These are phyloP conservation scores for Drosophila meridiana DNA, from an alignment of 2,888 invertebrate genomes.

Conservation along the genomic window DNA sequence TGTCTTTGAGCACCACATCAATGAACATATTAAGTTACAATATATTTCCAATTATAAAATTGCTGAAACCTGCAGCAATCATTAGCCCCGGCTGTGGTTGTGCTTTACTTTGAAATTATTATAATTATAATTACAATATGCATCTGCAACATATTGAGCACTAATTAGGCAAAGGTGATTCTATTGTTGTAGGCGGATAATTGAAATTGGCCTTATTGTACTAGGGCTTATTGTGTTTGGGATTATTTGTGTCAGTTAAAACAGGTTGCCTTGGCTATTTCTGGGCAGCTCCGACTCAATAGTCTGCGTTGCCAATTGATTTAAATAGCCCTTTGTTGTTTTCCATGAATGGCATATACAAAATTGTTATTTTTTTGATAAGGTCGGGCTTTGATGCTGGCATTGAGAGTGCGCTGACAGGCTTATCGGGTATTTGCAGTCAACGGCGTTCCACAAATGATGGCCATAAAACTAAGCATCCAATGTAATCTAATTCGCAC, in stretches of 20 bases:
- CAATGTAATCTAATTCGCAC: slow-evolving; percentile 70
- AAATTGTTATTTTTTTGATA: background rate
- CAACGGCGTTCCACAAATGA: slow-evolving; percentile 44
- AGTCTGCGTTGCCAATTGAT: background rate
- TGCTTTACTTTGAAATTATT: background rate
- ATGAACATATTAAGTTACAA: no score
- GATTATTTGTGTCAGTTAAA: background rate
- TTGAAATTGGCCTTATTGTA: background rate
- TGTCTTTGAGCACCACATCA: no score
- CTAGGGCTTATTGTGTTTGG: no score
- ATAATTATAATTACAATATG: background rate
- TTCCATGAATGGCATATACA: slow-evolving; percentile 22
- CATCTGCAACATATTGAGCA: background rate
- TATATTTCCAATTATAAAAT: no score
- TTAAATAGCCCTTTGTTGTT: slow-evolving; percentile 20
- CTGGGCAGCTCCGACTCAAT: background rate
- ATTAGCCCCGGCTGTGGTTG: background rate
- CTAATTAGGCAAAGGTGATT: background rate
- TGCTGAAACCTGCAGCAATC: no score
- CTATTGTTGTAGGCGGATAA: background rate
- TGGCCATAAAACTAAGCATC: slow-evolving; percentile 54
- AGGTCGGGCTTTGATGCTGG: background rate
- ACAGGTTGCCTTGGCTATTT: background rate
- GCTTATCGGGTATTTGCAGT: slow-evolving; percentile 69
- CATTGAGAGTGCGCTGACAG: slow-evolving; percentile 32